phyloP scores from a whole-genome alignment of 2,113 vertebrate species.

The Procavia capensis region DNA sequence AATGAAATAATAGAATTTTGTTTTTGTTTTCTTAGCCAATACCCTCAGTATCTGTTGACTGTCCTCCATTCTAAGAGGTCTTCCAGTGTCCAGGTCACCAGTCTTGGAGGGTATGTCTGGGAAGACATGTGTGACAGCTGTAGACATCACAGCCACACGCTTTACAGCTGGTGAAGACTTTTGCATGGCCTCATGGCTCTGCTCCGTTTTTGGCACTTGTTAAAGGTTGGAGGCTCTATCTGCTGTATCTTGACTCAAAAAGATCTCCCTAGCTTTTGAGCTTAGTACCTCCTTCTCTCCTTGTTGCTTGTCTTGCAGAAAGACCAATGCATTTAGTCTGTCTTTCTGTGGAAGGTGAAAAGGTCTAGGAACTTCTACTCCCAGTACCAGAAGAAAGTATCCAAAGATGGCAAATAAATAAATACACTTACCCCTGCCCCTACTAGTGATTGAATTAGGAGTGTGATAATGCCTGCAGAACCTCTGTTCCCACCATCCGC shows the following conservation, averaged over 20 bases:
- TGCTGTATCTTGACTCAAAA: slow-evolving; percentile 35
- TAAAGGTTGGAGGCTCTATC: slow-evolving; percentile 26
- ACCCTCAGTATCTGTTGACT: not conserved
- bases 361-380: not conserved
- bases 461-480: not conserved
- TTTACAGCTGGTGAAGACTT: not conserved
- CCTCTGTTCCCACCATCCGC: not conserved
- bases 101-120: slow-evolving; percentile 51
- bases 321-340: not conserved
- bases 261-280: not conserved
- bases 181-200: not conserved
- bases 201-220: not conserved
- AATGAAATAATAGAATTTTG: not conserved
- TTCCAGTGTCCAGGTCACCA: not conserved
- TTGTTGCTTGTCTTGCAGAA: not conserved
- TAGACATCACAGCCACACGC: not conserved
- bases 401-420: not conserved
- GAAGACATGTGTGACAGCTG: slow-evolving; percentile 31
- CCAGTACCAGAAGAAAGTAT: not conserved
- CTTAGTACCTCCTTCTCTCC: not conserved
- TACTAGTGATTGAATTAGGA: not conserved
- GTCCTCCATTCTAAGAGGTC: slow-evolving; percentile 26
- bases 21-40: not conserved
- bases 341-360: not conserved
- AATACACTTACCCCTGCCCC: no score